Base-by-base conservation (phyloP, 1,140 invertebrate species). In the Fopius arisanus region DNA sequence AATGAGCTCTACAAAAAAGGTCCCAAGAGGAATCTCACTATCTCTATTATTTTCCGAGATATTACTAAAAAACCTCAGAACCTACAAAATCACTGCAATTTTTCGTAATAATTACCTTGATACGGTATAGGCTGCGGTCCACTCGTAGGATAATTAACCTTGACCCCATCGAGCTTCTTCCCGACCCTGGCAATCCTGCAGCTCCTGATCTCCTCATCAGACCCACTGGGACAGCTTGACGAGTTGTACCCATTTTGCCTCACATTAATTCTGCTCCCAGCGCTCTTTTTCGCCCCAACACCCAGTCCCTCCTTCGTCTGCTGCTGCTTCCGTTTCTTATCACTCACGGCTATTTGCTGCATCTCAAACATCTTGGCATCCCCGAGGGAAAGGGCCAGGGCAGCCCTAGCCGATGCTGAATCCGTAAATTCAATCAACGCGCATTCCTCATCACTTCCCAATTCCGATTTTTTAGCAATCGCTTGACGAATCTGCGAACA, bases 351-450 rank as follows among this genome's bases (percentile, higher is more conserved):
- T 23, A 79, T 86, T 54, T 90, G 87, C 77, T 89, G 84, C 81
- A 92, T 82, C 75, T 90, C 89, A 75, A 87, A 87, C 19, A 87
- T 76, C 71, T 83, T 84, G 3, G 84, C 82, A 16, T 85, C 80
- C 7, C 81, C 83, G 37, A 85, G 68, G 23, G 74, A 69, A 82
- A 93, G 87, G 70, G 93, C 90, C n/a, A 94, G 88, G 0, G 96
- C 96, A 67, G 92, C 91, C 79, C 94, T 91, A 0, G 96, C 96
- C 7, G 93, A 91, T 65, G 96, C 95, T 0, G 95, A 95, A 72
- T 94, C 91, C 66, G 95, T 94, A 83, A 97, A 98, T 88, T 97
- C 96, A 48, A 97, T 92, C 77, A 97, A 89, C 7, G 96, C 96
- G 87, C 94, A 96, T 74, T 96, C 93, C 80, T 94, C 92, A 74